phyloP scores from a whole-genome alignment of 2,113 vertebrate genomes.

The Mus musculus region GRCm39 chr5:39600501-39601000 shows the following conservation, averaged over 20 bases:
- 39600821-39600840: background rate
- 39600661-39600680: background rate
- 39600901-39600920: background rate
- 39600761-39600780: background rate
- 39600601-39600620: fast-evolving
- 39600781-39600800: too few species aligned
- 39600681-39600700: background rate
- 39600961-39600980: background rate
- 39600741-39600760: background rate
- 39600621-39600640: background rate
- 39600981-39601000: fast-evolving
- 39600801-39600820: background rate
- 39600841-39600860: background rate
- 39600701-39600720: background rate
- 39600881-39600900: background rate
- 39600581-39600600: too few species aligned
- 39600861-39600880: background rate
- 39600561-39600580: fast-evolving
- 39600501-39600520: fast-evolving
- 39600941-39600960: background rate
- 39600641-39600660: background rate
- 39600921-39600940: background rate
- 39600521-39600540: background rate
- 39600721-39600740: background rate
- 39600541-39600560: fast-evolving